These are phyloP conservation scores for Drosophila hawaiiensis DNA, from an alignment of 2,888 invertebrate genomes.

Conservation along the genomic window DNA sequence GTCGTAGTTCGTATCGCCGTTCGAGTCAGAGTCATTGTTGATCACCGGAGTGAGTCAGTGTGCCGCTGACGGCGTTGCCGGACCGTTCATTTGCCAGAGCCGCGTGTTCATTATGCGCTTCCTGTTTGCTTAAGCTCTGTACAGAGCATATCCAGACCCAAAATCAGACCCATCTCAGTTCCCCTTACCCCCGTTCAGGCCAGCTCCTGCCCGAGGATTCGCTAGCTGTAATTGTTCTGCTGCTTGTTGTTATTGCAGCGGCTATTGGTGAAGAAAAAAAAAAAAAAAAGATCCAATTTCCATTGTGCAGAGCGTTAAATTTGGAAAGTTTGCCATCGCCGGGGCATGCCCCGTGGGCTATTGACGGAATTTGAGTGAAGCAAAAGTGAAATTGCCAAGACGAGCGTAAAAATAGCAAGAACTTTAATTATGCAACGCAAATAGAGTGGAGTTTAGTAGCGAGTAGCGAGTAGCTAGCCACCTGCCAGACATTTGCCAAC, in stretches of 20 bases:
- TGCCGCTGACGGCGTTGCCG: constrained; percentile 58
- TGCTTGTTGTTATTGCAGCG: constrained; percentile 49
- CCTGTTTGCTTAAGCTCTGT: constrained; percentile 74
- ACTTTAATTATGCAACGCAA: constrained; percentile 70
- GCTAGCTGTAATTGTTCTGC: constrained; percentile 73
- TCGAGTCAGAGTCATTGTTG: constrained; percentile 9
- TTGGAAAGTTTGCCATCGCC: constrained; percentile 69
- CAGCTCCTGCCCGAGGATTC: constrained; percentile 47
- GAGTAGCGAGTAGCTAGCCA: constrained; percentile 3
- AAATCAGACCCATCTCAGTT: constrained; percentile 23
- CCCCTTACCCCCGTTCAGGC: constrained; percentile 9
- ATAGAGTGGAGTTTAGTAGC: constrained; percentile 29
- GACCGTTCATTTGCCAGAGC: constrained; percentile 29
- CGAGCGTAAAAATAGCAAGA: constrained; percentile 60
- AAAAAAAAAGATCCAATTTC: constrained; percentile 18
- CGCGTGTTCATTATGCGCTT: constrained; percentile 79
- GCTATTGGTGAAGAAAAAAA: constrained; percentile 29
- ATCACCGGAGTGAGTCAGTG: constrained; percentile 56
- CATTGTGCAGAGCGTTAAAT: constrained; percentile 78
- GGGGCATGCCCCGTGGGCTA: constrained; percentile 60
- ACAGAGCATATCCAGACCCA: constrained; percentile 9
- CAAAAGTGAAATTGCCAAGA: constrained; percentile 67
- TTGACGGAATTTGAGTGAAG: constrained; percentile 62
- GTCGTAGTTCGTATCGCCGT: constrained; percentile 4
- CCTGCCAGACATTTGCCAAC: constrained; percentile 33